Percentiles rank a stretch among this genome's conserved stretches.
phyloP scores from a whole-genome alignment of 2,113 vertebrate genomes.

The Gymnogyps californianus region DNA sequence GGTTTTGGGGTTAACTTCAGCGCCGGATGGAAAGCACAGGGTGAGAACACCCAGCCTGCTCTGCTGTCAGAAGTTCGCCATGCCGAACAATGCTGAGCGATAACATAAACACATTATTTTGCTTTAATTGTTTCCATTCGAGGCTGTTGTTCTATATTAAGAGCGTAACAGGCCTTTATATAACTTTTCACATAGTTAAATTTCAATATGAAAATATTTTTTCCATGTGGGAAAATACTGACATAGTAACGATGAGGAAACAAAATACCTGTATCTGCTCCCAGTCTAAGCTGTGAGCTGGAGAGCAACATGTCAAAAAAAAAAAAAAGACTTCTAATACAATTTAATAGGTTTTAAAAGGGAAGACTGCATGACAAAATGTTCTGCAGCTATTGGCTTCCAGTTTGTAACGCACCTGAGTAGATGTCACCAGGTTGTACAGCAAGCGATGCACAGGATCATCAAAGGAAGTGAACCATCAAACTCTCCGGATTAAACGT shows the following conservation, averaged over 20 bases:
- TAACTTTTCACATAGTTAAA: not conserved
- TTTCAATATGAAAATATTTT: not conserved
- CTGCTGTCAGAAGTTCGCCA: not conserved
- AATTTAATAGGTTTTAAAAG: not conserved
- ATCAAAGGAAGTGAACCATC: not conserved
- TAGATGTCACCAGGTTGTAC: not conserved
- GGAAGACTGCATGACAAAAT: not conserved
- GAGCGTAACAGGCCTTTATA: not conserved
- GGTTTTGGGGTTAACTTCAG: not conserved
- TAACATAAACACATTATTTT: not conserved
- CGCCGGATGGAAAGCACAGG: not conserved
- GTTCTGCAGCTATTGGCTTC: not conserved
- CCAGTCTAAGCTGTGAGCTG: not conserved
- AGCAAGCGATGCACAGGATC: not conserved
- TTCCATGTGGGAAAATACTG: not conserved
- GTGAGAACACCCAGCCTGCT: not conserved
- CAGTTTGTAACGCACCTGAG: not conserved
- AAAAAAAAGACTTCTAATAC: not conserved
- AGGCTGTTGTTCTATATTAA: not conserved
- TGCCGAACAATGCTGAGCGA: not conserved
- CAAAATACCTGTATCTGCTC: not conserved
- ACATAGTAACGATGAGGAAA: not conserved
- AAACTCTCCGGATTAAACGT: not conserved
- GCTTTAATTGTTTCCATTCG: not conserved
- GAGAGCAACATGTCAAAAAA: fast-evolving